Evolutionary conservation across 30 jellyfish, hydroid and myxozoan genomes (phyloP).

Genomic region (Cassiopea andromeda): DNA sequence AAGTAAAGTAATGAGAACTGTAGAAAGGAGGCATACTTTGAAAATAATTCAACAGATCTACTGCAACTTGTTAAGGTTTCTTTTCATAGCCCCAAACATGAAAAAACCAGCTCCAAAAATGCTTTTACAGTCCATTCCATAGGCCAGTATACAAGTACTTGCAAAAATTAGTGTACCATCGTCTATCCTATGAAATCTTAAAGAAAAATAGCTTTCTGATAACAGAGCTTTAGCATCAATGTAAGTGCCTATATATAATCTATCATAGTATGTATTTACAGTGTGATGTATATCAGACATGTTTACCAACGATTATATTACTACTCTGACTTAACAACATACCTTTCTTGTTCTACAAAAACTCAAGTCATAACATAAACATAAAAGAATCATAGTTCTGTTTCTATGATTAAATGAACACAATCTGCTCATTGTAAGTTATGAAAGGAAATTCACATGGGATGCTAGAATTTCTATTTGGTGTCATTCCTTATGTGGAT

Average conservation of each 20-base stretch:
- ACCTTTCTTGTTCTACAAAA: neutral
- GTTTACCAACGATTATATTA: neutral
- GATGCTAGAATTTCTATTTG: too few species aligned
- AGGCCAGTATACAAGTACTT: too few species aligned
- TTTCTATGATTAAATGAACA: neutral
- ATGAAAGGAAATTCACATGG: too few species aligned
- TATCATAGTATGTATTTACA: slow-evolving; percentile 4
- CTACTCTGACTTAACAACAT: neutral
- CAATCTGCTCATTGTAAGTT: too few species aligned
- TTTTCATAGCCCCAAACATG: too few species aligned
- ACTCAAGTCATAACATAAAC: neutral
- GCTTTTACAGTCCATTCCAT: too few species aligned
- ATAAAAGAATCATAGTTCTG: neutral
- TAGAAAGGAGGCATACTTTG: too few species aligned
- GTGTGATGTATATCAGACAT: slow-evolving; percentile 8
- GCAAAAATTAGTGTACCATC: too few species aligned
- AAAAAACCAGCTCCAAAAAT: too few species aligned
- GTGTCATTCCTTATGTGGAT: too few species aligned
- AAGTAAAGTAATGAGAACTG: neutral
- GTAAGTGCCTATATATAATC: slow-evolving; percentile 6
- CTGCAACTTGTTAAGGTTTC: too few species aligned
- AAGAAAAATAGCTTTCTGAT: neutral
- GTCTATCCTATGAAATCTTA: neutral
- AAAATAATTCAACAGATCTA: too few species aligned
- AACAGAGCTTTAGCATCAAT: neutral